Conservation (phyloP, 2,888 invertebrate genomes). For the Escarpia spicata region DNA sequence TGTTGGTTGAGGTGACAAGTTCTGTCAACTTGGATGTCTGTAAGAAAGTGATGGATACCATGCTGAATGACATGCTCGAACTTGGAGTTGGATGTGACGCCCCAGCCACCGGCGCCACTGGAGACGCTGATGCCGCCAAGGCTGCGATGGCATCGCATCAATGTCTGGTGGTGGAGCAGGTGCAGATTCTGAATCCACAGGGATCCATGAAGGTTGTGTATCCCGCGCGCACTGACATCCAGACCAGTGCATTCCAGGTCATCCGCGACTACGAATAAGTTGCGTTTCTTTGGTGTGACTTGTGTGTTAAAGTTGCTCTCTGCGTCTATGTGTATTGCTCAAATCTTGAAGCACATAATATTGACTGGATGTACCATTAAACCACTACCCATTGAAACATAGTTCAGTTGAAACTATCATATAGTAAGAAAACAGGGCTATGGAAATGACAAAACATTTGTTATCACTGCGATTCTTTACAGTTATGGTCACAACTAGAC, state of each 20-base stretch:
- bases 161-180: slow-evolving; percentile 71
- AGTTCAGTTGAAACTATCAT: not conserved
- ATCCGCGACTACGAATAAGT: slow-evolving; percentile 43
- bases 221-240: slow-evolving; percentile 80
- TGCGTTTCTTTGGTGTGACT: not conserved
- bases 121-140: slow-evolving; percentile 47
- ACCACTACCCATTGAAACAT: not conserved
- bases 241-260: slow-evolving; percentile 47
- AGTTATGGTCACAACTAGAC: not conserved
- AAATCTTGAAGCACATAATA: too few relatives aligned
- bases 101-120: slow-evolving; percentile 33
- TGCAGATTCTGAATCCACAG: slow-evolving; percentile 76
- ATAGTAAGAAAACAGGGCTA: not conserved
- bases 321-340: too few relatives aligned
- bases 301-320: not conserved
- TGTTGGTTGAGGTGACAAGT: slow-evolving; percentile 83
- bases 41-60: slow-evolving; percentile 74
- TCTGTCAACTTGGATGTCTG: slow-evolving; percentile 74
- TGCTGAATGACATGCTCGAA: slow-evolving; percentile 74
- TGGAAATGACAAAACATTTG: not conserved
- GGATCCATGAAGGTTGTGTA: slow-evolving; percentile 81
- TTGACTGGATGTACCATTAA: too few relatives aligned
- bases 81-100: slow-evolving; percentile 50
- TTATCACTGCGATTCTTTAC: not conserved
- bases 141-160: slow-evolving; percentile 22